Percentiles rank a stretch among this genome's conserved stretches.
Evolutionary conservation across 2,113 vertebrate species (phyloP).

Genomic region (Elaphurus davidianus): DNA sequence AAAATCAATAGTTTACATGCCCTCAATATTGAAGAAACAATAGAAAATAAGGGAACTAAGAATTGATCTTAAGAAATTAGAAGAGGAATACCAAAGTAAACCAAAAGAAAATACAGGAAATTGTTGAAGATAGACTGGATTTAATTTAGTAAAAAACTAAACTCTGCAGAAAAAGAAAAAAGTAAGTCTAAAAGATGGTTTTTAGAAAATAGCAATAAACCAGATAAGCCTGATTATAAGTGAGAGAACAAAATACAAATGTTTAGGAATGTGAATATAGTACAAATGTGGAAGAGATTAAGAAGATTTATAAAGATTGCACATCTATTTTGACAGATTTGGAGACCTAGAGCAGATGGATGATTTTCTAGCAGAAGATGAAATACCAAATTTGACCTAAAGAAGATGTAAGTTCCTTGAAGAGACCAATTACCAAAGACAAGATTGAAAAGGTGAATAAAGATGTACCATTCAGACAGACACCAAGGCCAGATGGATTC

Average conservation of each 20-base stretch:
- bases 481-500: neutral
- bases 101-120: neutral
- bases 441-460: conserved; percentile 66
- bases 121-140: neutral
- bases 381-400: conserved; percentile 44
- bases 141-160: neutral
- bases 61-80: neutral
- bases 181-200: neutral
- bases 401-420: conserved; percentile 43
- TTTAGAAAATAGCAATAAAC: neutral
- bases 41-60: neutral
- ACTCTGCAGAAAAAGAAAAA: neutral
- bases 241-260: neutral
- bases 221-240: neutral
- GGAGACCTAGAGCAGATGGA: neutral
- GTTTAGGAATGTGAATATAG: neutral
- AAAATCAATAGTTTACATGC: neutral
- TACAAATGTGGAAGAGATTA: neutral
- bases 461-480: conserved; percentile 40
- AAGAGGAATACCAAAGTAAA: neutral
- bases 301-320: neutral
- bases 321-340: conserved; percentile 15
- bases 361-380: conserved; percentile 40
- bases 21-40: neutral
- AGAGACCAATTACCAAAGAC: conserved; percentile 53